These are phyloP conservation scores for Solenopsis fugax DNA, from an alignment of 1,140 invertebrate species.

Conservation along the genomic window DNA sequence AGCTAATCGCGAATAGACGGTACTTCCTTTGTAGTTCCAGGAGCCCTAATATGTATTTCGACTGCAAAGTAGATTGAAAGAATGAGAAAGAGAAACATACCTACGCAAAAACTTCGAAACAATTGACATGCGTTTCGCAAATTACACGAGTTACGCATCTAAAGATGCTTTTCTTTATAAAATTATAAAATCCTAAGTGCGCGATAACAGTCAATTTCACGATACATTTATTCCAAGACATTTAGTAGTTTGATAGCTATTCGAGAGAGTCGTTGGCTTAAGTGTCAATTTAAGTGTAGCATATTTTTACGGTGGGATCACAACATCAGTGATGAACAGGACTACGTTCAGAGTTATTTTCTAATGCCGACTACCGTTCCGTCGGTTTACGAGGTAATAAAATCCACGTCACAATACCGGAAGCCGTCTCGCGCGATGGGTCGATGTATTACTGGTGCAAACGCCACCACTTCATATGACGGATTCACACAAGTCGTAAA, in stretches of 20 bases:
- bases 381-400: constrained; percentile 86
- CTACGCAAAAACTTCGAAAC: background rate
- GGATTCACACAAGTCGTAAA: constrained; percentile 84
- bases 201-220: background rate
- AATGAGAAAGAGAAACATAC: background rate
- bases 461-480: constrained; percentile 85
- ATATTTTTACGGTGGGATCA: constrained; percentile 65
- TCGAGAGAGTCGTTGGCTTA: constrained; percentile 20
- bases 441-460: constrained; percentile 74
- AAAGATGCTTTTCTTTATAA: background rate
- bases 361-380: constrained; percentile 80
- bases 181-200: background rate
- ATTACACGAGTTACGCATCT: background rate
- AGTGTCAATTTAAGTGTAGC: background rate
- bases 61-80: background rate
- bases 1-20: constrained; percentile 58
- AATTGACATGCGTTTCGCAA: background rate
- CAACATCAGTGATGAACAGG: constrained; percentile 56
- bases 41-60: constrained; percentile 19
- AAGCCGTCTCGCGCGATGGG: constrained; percentile 61
- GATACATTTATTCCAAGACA: constrained; percentile 4
- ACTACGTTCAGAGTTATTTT: constrained; percentile 78
- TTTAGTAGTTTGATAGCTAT: background rate
- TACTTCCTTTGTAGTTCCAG: background rate
- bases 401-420: constrained; percentile 83